Base-by-base conservation (phyloP, 2,888 invertebrate genomes). In the Bellardia bayeri region DNA sequence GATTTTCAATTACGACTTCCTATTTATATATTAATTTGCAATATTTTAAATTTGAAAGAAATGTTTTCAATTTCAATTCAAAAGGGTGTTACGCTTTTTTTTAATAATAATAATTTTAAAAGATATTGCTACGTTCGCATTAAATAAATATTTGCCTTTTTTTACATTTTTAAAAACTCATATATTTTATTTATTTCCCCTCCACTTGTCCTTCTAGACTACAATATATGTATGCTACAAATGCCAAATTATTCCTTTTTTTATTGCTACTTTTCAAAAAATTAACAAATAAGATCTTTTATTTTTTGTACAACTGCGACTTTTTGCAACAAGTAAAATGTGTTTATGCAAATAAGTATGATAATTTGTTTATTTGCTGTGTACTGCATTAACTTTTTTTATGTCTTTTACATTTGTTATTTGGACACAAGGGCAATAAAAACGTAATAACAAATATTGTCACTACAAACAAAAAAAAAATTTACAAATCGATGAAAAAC, bases 301-400 rank as follows among this genome's bases (percentile, higher is more conserved):
- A 13, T 45, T 45, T 45, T 16, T 40, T 49, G 30, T 61, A 58
- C 33, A 37, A 42, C 5, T 68, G 7, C 9, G 14, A 68, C 58
- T 54, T 69, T 69, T 8, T 63, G 33, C 82, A 64, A 49, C 33
- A 75, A 51, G 71, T 64, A 83, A 75, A 80, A 75, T 68, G 68
- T 75, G 49, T 85, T 85, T 75, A 82, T 82, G 87, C 49, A 82
- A 85, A 87, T 85, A 80, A 66, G 79, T 82, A 69, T 58, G 64
- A 82, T 85, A 87, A 87, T 87, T 79, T 82, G 84, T 87, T 85
- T 85, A 85, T 85, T 87, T 84, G 81, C 74, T 78, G 54, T 78
- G 42, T 82, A 78, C 79, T 74, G 58, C 61, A 85, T 82, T 87
- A 61, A 85, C 33, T 51, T 71, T 82, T 72, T 58, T 87, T 86